Evolutionary conservation across 2,113 vertebrate species (phyloP).

Genomic region (Anoura caudifer): DNA sequence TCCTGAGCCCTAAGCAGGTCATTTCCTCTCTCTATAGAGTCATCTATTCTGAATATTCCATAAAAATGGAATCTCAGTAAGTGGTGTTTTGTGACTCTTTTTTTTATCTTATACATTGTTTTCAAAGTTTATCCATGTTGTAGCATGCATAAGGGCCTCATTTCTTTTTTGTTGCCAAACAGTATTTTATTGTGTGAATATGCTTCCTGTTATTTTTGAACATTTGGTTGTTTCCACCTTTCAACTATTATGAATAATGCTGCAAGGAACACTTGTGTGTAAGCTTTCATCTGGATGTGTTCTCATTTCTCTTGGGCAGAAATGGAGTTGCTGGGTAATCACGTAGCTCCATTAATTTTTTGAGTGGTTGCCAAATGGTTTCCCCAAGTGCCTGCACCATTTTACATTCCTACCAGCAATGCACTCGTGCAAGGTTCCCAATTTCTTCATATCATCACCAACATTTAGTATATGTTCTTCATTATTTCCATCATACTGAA

Average conservation of each 20-base stretch:
- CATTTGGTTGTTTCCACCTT: not conserved
- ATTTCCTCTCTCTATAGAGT: not conserved
- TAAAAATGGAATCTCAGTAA: not conserved
- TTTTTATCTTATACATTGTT: not conserved
- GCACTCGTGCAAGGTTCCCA: not conserved
- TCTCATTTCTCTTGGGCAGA: not conserved
- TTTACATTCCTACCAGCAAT: not conserved
- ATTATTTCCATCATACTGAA: not conserved
- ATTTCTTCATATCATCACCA: not conserved
- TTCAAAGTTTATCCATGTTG: not conserved
- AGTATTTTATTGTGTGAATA: not conserved
- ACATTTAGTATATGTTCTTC: not conserved
- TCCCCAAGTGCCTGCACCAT: not conserved
- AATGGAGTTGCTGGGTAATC: not conserved
- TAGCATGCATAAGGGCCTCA: not conserved
- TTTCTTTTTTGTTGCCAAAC: not conserved
- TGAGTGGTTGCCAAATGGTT: not conserved
- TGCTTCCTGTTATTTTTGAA: not conserved
- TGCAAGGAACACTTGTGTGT: not conserved
- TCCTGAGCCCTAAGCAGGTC: not conserved
- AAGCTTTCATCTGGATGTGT: not conserved
- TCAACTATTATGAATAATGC: not conserved
- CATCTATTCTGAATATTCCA: not conserved
- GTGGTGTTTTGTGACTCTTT: not conserved
- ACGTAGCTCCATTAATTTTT: not conserved